Conservation (phyloP, 1,140 invertebrate genomes). For the Eumeta japonica region DNA sequence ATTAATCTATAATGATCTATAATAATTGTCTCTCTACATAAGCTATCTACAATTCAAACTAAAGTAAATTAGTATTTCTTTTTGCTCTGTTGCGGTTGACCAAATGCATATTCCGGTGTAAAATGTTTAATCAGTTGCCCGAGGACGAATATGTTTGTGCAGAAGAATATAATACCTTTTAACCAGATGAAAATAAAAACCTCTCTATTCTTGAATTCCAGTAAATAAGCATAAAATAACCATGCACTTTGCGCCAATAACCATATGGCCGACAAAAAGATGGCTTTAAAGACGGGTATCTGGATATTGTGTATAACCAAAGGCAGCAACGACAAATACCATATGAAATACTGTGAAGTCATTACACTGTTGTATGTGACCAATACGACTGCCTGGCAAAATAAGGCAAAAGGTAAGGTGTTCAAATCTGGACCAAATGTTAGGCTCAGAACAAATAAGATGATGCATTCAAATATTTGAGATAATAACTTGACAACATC, state of each 20-base stretch:
- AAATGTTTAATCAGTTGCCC: constrained; percentile 66
- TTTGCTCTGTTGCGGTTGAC: constrained; percentile 9
- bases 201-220: constrained; percentile 87
- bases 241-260: constrained; percentile 77
- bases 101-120: constrained; percentile 29
- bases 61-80: constrained; percentile 7
- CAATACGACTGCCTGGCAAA: constrained; percentile 82
- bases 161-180: constrained; percentile 76
- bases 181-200: constrained; percentile 80
- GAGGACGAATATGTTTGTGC: constrained; percentile 73
- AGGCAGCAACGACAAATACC: constrained; percentile 90
- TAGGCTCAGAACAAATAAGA: constrained; percentile 72
- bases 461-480: constrained; percentile 73
- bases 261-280: constrained; percentile 68
- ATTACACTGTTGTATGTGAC: constrained; percentile 95
- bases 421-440: constrained; percentile 64
- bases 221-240: constrained; percentile 86
- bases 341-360: constrained; percentile 97
- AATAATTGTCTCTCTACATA: too few species aligned
- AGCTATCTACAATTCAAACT: background rate
- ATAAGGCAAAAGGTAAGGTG: constrained; percentile 81
- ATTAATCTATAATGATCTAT: too few species aligned
- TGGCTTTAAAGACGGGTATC: constrained; percentile 49
- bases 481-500: constrained; percentile 63
- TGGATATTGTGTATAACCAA: constrained; percentile 69